Conservation (phyloP, 2,113 vertebrate species). For the Laticauda laticaudata region DNA sequence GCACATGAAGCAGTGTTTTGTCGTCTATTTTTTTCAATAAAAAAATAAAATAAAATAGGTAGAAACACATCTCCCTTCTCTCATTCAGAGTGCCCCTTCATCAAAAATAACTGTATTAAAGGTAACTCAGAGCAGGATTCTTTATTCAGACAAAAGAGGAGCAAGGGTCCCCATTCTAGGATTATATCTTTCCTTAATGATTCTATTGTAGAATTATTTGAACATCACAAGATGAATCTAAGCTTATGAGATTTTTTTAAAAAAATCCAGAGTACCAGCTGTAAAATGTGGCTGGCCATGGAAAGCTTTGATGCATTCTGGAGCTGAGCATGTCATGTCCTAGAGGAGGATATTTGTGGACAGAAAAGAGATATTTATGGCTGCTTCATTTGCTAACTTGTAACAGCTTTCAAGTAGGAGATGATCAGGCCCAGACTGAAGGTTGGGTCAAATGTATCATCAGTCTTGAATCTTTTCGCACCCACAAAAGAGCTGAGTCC, state of each 20-base stretch:
- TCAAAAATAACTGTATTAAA: slow-evolving; percentile 57
- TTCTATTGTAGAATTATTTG: background rate
- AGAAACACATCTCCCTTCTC: slow-evolving; percentile 45
- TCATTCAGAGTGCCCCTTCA: slow-evolving; percentile 51
- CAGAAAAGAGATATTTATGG: background rate
- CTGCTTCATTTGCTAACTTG: background rate
- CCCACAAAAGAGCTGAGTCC: background rate
- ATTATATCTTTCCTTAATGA: slow-evolving; percentile 3
- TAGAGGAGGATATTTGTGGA: background rate
- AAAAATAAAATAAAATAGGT: slow-evolving; percentile 32
- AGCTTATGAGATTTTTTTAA: background rate
- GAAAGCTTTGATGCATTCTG: background rate
- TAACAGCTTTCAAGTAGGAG: background rate
- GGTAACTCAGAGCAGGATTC: slow-evolving; percentile 26
- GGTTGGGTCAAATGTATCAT: background rate
- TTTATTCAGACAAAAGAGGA: slow-evolving; percentile 23
- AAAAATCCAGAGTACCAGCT: background rate
- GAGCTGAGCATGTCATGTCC: background rate
- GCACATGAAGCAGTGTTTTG: slow-evolving; percentile 74
- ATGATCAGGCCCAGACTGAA: background rate
- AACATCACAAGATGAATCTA: background rate
- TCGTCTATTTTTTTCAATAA: slow-evolving; percentile 27
- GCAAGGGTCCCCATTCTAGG: background rate
- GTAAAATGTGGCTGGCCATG: background rate
- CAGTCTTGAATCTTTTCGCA: background rate